Percentiles rank a stretch among this genome's conserved stretches.
phyloP scores from a whole-genome alignment of 2,888 invertebrate genomes.

The Drosophila mettleri region DNA sequence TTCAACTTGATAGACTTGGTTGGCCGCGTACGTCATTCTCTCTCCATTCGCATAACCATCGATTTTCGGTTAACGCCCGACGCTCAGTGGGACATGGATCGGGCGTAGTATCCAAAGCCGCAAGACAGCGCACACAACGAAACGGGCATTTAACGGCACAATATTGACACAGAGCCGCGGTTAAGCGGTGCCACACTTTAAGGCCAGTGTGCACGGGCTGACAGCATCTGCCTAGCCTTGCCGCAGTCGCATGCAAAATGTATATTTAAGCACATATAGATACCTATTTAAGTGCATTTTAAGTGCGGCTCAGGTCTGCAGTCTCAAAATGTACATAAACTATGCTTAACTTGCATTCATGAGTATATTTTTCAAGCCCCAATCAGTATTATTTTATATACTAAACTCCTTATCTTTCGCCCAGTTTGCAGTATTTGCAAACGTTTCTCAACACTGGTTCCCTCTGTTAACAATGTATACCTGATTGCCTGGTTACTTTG shows the following conservation, averaged over 20 bases:
- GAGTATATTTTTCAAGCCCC: neutral
- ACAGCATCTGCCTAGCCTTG: slow-evolving; percentile 21
- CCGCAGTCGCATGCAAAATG: neutral
- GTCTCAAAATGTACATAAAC: neutral
- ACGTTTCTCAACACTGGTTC: neutral
- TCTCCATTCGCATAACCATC: slow-evolving; percentile 83
- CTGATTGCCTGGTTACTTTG: slow-evolving; percentile 30
- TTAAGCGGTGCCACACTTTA: slow-evolving; percentile 77
- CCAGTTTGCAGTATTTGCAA: neutral
- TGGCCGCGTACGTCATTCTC: slow-evolving; percentile 83
- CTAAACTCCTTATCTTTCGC: no score
- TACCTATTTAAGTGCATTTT: slow-evolving; percentile 34
- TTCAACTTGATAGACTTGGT: slow-evolving; percentile 67
- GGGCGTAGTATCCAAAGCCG: slow-evolving; percentile 29
- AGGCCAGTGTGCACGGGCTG: slow-evolving; percentile 74
- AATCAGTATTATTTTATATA: no score
- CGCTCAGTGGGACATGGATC: slow-evolving; percentile 21
- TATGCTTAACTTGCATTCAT: neutral
- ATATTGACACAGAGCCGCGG: slow-evolving; percentile 81
- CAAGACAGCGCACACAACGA: slow-evolving; percentile 61
- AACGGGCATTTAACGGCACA: slow-evolving; percentile 81
- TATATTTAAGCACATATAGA: slow-evolving; percentile 18
- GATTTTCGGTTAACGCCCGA: slow-evolving; percentile 81
- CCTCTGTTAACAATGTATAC: neutral
- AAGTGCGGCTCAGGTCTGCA: slow-evolving; percentile 5